These are phyloP conservation scores for Laodelphax striatellus DNA, from an alignment of 1,140 invertebrate genomes.

Conservation along the genomic window DNA sequence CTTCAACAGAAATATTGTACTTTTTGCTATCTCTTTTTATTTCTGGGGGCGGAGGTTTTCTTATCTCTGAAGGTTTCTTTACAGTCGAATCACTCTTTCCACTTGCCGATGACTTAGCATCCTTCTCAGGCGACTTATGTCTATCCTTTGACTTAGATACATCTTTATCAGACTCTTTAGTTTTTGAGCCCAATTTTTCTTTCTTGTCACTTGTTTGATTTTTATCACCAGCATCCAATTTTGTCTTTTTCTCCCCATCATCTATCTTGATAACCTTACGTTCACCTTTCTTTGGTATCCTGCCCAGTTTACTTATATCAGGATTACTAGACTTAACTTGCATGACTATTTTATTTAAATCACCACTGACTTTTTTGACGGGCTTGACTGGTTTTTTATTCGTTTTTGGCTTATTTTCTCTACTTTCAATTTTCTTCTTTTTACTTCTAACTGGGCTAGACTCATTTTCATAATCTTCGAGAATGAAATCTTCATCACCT, in stretches of 20 bases:
- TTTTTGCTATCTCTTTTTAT: constrained; percentile 43
- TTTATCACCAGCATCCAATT: constrained; percentile 30
- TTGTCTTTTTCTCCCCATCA: constrained; percentile 22
- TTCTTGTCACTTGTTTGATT: constrained; percentile 33
- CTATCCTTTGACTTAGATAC: constrained; percentile 7
- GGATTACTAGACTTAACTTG: constrained; percentile 22
- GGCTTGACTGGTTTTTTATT: constrained; percentile 10
- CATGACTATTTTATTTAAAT: no score
- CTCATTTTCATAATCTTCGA: neutral
- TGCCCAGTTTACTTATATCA: constrained; percentile 51
- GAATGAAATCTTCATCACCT: constrained; percentile 8
- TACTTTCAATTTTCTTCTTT: constrained; percentile 26
- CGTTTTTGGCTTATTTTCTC: constrained; percentile 32
- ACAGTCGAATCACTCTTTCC: constrained; percentile 2
- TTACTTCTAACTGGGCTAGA: neutral
- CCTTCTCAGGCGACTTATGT: constrained; percentile 15
- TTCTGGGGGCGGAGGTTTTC: constrained; percentile 1
- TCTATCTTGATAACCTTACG: constrained; percentile 27
- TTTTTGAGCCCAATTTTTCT: no score
- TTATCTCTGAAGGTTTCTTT: constrained; percentile 7
- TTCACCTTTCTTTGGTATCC: constrained; percentile 56
- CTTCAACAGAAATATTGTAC: constrained; percentile 67
- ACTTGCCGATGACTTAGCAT: neutral
- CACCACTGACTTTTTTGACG: no score
- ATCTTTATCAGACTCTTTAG: neutral